phyloP scores from a whole-genome alignment of 2,888 invertebrate genomes.

The Drosophila longiperda region DNA sequence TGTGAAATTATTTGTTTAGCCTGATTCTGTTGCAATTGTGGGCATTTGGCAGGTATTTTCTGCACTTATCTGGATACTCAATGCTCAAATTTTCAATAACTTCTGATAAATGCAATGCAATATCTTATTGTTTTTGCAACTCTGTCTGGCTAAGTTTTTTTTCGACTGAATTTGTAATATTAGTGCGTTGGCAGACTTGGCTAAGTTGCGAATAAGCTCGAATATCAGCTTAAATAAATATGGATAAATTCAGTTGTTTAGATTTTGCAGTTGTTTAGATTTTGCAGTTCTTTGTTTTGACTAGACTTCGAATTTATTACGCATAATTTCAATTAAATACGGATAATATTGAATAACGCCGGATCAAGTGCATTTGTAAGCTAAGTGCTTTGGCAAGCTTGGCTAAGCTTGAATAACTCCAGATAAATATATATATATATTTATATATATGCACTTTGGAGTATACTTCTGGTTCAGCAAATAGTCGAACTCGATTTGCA shows the following conservation, averaged over 20 bases:
- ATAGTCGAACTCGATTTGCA: neutral
- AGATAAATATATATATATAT: neutral
- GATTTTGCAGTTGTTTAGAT: neutral
- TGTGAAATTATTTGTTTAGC: slow-evolving; percentile 34
- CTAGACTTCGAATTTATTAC: neutral
- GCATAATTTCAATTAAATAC: neutral
- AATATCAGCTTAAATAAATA: too few relatives aligned
- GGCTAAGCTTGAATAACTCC: neutral
- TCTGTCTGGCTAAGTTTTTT: neutral
- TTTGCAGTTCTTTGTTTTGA: too few relatives aligned
- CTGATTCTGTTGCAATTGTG: slow-evolving; percentile 8
- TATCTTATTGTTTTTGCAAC: neutral
- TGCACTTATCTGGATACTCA: neutral
- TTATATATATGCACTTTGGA: neutral
- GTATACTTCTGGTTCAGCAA: neutral
- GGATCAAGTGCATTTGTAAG: neutral
- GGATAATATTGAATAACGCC: slow-evolving; percentile 1
- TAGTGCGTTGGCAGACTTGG: too few relatives aligned
- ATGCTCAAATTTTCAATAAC: neutral
- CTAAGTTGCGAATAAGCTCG: too few relatives aligned
- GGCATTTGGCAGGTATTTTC: neutral
- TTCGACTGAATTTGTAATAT: neutral
- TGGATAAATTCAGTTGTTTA: neutral
- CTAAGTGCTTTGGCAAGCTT: neutral
- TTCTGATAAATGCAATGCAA: neutral